These are phyloP conservation scores for Thomomys bottae DNA, from an alignment of 2,113 vertebrate genomes.

Conservation along the genomic window DNA sequence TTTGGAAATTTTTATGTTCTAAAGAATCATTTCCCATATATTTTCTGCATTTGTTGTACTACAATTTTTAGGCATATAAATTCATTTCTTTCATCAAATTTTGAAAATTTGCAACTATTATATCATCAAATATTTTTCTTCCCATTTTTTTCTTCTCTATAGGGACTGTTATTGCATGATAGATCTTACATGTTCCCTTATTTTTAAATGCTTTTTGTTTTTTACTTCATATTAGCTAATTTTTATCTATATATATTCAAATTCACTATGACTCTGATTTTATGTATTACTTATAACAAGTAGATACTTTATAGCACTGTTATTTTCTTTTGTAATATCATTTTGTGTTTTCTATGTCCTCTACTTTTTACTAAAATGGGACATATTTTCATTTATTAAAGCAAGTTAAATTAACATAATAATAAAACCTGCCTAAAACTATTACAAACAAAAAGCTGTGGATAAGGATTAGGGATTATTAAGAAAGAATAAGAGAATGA, in stretches of 20 bases:
- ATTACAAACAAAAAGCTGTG: too few species aligned
- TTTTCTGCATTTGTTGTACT: background rate
- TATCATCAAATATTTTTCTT: conserved; percentile 15
- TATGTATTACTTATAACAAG: background rate
- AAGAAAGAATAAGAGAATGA: too few species aligned
- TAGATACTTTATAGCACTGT: background rate
- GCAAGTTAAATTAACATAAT: too few species aligned
- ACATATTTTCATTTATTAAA: background rate
- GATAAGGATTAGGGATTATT: too few species aligned
- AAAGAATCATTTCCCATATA: background rate
- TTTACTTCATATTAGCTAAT: background rate
- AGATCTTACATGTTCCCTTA: background rate
- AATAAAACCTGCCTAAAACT: too few species aligned
- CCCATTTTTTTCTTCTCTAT: background rate
- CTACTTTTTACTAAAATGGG: conserved; percentile 1
- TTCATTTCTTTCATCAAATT: background rate
- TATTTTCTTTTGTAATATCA: too few species aligned
- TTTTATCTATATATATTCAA: background rate
- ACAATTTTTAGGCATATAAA: background rate
- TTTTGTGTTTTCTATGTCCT: background rate
- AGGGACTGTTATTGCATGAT: background rate
- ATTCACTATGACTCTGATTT: background rate
- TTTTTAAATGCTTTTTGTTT: background rate
- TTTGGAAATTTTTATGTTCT: background rate
- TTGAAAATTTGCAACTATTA: background rate